Evolutionary conservation across 2,113 vertebrate species (phyloP), one percentile per base, ranked within the genome.

Genomic region (Cavia porcellus): DNA sequence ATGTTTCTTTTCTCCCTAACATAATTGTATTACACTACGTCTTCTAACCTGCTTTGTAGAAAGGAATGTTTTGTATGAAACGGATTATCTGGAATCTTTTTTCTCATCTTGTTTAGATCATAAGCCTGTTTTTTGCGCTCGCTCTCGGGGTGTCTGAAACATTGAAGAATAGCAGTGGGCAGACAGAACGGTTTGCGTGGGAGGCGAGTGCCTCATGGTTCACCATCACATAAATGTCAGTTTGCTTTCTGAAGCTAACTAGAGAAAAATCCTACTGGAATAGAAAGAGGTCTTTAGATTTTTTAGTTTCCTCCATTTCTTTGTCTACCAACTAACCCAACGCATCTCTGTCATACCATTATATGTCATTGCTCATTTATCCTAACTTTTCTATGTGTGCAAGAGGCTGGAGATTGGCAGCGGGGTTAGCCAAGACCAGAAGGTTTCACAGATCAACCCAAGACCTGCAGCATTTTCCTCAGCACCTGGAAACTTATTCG

Each of bases 31-130:
- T 85, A 55, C 24, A 32, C 90, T n/a, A 15, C 90, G 70, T 92
- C 84, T 93, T 95, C 81, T 19, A 93, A 94, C 42, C 42, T 92
- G 68, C 47, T 88, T 90, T 74, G 19, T 35, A 57, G 82, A 77
- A 80, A 95, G 57, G 75, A 95, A 89, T 91, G 77, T 75, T 93
- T 92, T 86, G 79, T 80, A 61, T 82, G 70, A 86, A 87, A 72
- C 50, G 3, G 25, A n/a, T 59, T 94, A 42, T 85, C 77, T 84
- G 50, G 86, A 85, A 92, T 96, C n/a, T 45, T 87, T 96, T 92
- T 79, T 38, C 77, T 97, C 61, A 50, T 82, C 59, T 95, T 95
- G 82, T 98, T 97, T 89, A 95, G 45, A 87, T 96, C 50, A 92
- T 42, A 77, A 92, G 19, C 89, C 77, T 57, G 13, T 91, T 96